Percentiles rank a stretch among this genome's conserved stretches.
phyloP scores from a whole-genome alignment of 2,113 vertebrate species.

The Sylvia atricapilla region DNA sequence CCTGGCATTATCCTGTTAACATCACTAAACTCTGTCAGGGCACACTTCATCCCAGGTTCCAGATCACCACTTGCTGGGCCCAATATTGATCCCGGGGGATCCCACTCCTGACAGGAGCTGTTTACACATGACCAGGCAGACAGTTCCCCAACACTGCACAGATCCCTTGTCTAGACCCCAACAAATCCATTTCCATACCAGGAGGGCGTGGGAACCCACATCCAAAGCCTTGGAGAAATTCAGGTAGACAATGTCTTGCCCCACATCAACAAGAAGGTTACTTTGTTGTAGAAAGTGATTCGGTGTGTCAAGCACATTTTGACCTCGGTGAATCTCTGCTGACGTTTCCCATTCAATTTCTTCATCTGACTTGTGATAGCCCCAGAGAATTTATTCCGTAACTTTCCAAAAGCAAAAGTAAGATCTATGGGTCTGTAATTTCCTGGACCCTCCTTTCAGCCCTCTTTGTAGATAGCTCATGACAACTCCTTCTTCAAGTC shows the following conservation, averaged over 20 bases:
- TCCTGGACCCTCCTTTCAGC: not conserved
- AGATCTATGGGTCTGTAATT: not conserved
- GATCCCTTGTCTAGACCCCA: not conserved
- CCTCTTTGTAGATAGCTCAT: not conserved
- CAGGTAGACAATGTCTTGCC: not conserved
- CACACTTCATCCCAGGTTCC: not conserved
- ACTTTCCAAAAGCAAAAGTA: not conserved
- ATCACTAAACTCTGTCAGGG: not conserved
- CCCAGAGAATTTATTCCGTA: not conserved
- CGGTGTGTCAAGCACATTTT: not conserved
- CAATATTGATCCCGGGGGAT: not conserved
- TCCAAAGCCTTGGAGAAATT: not conserved
- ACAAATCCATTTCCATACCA: not conserved
- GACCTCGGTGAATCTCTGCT: not conserved
- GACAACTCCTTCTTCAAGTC: not conserved
- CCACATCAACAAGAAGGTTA: not conserved
- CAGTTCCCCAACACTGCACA: fast-evolving
- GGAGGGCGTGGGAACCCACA: not conserved
- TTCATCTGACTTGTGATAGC: not conserved
- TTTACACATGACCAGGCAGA: not conserved
- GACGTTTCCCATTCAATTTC: not conserved
- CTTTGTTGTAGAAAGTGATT: fast-evolving
- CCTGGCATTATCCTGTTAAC: not conserved
- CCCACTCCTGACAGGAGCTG: not conserved
- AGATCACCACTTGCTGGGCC: not conserved